A percentile compares a stretch with the other conserved stretches of the same genome.
These are phyloP conservation scores for Coregonus clupeaformis DNA, from an alignment of 2,113 vertebrate species.

Conservation along the genomic window DNA sequence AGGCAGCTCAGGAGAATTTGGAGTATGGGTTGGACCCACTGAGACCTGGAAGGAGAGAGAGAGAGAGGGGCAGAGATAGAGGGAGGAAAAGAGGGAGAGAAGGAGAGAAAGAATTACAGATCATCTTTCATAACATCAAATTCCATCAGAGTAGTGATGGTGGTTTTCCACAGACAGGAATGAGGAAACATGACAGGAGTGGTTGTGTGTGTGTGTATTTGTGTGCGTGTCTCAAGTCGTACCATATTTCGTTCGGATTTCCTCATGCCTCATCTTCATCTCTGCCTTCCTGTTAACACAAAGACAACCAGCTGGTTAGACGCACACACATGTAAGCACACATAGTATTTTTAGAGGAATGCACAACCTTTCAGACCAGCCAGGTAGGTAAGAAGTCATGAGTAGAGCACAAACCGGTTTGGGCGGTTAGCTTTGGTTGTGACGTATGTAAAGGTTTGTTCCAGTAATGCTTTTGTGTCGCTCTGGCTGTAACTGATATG, in stretches of 20 bases:
- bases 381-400: background rate
- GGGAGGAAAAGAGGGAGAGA: too few species aligned
- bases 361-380: background rate
- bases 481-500: slow-evolving; percentile 11
- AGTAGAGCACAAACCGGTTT: slow-evolving; percentile 44
- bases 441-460: slow-evolving; percentile 7
- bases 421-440: slow-evolving; percentile 21
- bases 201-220: background rate
- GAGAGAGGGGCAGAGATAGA: too few species aligned
- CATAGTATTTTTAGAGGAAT: slow-evolving; percentile 8
- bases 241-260: slow-evolving; percentile 96
- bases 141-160: background rate
- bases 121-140: background rate
- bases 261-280: slow-evolving; percentile 90
- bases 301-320: slow-evolving; percentile 23
- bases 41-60: slow-evolving; percentile 65
- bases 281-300: slow-evolving; percentile 79
- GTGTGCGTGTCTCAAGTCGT: too few species aligned
- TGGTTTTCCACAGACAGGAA: background rate
- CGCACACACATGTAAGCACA: too few species aligned
- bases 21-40: slow-evolving; percentile 69
- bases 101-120: slow-evolving; percentile 14
- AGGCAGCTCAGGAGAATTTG: slow-evolving; percentile 63
- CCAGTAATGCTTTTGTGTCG: background rate
- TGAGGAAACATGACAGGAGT: background rate